A percentile compares a stretch with the other conserved stretches of the same genome.
Conservation (phyloP, 1,140 invertebrate genomes). For the Neotoxoptera formosana region DNA sequence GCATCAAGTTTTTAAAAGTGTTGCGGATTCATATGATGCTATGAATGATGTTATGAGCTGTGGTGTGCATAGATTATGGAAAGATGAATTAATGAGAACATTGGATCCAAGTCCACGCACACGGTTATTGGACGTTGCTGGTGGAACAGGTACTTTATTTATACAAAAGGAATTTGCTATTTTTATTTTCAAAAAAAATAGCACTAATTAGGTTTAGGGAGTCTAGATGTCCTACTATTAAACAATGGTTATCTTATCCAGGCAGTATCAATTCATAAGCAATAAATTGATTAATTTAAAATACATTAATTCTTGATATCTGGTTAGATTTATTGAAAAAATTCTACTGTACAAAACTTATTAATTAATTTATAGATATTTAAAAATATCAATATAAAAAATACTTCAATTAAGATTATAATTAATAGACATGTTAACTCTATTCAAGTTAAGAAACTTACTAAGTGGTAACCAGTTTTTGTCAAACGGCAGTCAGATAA, state of each 20-base stretch:
- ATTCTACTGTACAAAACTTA: neutral
- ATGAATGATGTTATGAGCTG: constrained; percentile 99
- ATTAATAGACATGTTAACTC: too few relatives aligned
- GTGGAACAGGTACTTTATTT: constrained; percentile 79
- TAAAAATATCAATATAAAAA: too few relatives aligned
- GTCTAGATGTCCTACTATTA: neutral
- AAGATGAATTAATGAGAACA: constrained; percentile 88
- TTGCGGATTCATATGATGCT: constrained; percentile 91
- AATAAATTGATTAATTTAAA: neutral
- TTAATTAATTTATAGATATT: neutral
- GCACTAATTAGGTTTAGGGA: neutral
- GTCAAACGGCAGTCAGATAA: too few relatives aligned
- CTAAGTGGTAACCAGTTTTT: too few relatives aligned
- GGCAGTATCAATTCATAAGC: too few relatives aligned
- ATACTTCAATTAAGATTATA: too few relatives aligned
- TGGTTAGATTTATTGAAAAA: neutral
- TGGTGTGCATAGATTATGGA: constrained; percentile 96
- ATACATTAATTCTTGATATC: neutral
- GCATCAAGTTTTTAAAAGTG: constrained; percentile 91
- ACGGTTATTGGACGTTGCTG: constrained; percentile 91
- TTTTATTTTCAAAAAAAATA: neutral
- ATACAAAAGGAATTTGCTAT: neutral
- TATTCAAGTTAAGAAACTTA: too few relatives aligned
- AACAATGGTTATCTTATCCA: neutral
- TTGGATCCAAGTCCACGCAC: constrained; percentile 80